Base-by-base conservation (phyloP, 2,888 invertebrate species). In the Papilio protenor region DNA sequence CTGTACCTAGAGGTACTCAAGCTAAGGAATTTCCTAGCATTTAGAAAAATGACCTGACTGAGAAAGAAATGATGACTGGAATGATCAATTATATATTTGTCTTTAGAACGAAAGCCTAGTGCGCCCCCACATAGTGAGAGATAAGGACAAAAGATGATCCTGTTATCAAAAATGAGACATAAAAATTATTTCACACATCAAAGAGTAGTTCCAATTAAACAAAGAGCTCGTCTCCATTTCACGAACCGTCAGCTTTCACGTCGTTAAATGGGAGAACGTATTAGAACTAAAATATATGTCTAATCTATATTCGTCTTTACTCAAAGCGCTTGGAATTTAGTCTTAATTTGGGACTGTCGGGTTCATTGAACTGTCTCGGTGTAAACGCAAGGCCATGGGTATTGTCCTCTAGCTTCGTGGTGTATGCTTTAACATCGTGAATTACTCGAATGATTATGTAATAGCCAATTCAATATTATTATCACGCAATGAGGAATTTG, bases 361-460 rank as follows among this genome's bases (percentile, higher is more conserved):
- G 90, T 85, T 87, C 90, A 84, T 70, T 87, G 89, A 88, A 85
- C 91, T 84, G 84, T 82, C 83, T 83, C 83, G 81, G 84, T 87
- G 83, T 85, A 87, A 78, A 82, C 82, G 84, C 90, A 91, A 91
- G 90, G 91, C 90, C 91, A 87, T 85, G 84, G 82, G 86, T 88
- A 88, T 86, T 89, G 88, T 89, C 88, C 86, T 86, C 86, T 77
- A 81, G 78, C 82, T 81, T 49, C 27, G 69, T 81, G 70, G 86
- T 82, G 76, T 77, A 81, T 82, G 83, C 82, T 79, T 59, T 69
- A 77, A 77, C 49, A 12, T 74, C 33, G 59, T 73, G 70, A 66
- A 66, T 73, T 73, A 64, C 66, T 73, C 40, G 23, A 72, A 21
- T 47, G 49, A 77, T 77, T 33, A 40, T 59, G 27, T 45, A 59